Conservation (phyloP, 2,797 vertebrate species). For the Esox lucius region DNA sequence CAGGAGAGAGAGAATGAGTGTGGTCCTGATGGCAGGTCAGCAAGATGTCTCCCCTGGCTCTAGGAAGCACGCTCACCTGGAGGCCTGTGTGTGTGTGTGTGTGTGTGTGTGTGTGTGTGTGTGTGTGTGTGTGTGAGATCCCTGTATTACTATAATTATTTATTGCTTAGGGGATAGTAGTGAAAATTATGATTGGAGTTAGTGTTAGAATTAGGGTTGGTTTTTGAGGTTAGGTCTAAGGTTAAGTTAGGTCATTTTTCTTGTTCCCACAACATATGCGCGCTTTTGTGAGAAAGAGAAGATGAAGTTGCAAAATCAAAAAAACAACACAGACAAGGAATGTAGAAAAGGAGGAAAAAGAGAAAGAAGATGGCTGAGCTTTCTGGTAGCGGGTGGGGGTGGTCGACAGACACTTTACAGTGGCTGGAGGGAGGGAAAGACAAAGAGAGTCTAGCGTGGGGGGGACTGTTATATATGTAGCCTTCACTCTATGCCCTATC, state of each 20-base stretch:
- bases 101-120: slow-evolving; percentile 1
- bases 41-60: not conserved
- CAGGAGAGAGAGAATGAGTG: not conserved
- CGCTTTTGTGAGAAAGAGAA: too few species aligned
- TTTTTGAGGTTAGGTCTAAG: too few species aligned
- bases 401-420: not conserved
- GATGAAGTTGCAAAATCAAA: too few species aligned
- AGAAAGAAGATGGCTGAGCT: not conserved
- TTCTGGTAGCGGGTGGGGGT: not conserved
- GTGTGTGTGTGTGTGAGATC: not conserved
- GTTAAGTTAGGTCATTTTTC: too few species aligned
- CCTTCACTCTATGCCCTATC: not conserved
- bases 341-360: slow-evolving; percentile 1
- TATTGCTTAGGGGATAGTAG: too few species aligned
- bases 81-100: not conserved
- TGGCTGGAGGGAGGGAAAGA: too few species aligned
- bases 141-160: too few species aligned
- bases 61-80: not conserved
- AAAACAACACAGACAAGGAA: slow-evolving; percentile 5
- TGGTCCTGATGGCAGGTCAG: not conserved
- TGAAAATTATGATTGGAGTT: too few species aligned
- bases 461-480: not conserved
- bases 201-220: too few species aligned
- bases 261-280: too few species aligned
- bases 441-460: too few species aligned